Evolutionary conservation across 2,888 invertebrate species (phyloP).

Genomic region (Panzeria rudis): DNA sequence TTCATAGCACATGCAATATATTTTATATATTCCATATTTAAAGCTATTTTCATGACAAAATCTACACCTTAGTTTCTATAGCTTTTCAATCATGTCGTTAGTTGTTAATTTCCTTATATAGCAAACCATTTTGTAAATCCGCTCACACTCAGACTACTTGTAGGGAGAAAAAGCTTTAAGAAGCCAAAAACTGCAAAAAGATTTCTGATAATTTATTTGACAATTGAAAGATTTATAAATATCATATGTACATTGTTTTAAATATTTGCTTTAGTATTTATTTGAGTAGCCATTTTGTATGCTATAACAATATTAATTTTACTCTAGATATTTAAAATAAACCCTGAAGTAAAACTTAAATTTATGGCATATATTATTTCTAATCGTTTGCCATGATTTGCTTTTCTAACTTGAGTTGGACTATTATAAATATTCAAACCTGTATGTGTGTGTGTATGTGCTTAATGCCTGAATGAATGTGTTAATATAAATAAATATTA

Average conservation of each 20-base stretch:
- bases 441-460: not conserved
- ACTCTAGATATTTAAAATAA: constrained; percentile 53
- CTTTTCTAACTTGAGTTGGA: not conserved
- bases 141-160: not conserved
- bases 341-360: constrained; percentile 50
- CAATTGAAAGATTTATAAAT: constrained; percentile 32
- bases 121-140: not conserved
- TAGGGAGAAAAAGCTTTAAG: not conserved
- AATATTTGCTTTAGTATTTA: constrained; percentile 2
- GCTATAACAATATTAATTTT: constrained; percentile 33
- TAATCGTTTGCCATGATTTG: constrained; percentile 65
- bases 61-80: not conserved
- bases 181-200: not conserved
- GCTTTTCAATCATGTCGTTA: not conserved
- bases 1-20: not conserved
- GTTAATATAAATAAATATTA: constrained; percentile 23
- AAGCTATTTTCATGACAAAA: not conserved
- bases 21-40: not conserved
- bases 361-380: constrained; percentile 69
- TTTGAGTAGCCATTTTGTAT: constrained; percentile 11
- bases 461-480: constrained; percentile 3
- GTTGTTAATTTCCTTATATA: not conserved
- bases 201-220: constrained; percentile 45
- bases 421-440: not conserved
- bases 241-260: not conserved